phyloP scores from a whole-genome alignment of 2,888 invertebrate species.

The Nebria salina region DNA sequence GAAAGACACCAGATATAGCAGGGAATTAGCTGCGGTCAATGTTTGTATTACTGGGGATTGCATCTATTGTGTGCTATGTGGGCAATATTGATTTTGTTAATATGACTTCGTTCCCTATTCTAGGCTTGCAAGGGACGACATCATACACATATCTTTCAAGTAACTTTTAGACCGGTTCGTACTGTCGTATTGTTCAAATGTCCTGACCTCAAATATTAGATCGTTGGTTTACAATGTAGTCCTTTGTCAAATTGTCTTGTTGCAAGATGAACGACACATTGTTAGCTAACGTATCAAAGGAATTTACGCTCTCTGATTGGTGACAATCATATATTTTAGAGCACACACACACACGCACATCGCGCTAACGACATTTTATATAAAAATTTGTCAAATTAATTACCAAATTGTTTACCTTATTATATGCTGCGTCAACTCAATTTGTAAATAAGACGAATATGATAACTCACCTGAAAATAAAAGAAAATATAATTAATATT shows the following conservation, averaged over 20 bases:
- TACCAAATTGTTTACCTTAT: not conserved
- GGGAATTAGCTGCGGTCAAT: conserved; percentile 45
- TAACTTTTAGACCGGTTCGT: not conserved
- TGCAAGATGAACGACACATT: not conserved
- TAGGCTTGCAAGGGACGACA: not conserved
- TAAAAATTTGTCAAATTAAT: too few species aligned
- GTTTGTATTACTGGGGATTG: conserved; percentile 43
- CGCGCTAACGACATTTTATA: too few species aligned
- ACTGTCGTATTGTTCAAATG: conserved; percentile 27
- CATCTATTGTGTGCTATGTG: conserved; percentile 28
- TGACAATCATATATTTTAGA: too few species aligned
- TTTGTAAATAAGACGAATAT: not conserved
- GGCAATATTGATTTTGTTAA: conserved; percentile 39
- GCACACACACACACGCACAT: too few species aligned
- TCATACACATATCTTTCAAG: not conserved
- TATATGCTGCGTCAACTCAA: not conserved
- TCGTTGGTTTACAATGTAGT: conserved; percentile 21
- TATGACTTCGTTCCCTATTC: not conserved
- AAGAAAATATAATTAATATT: not conserved
- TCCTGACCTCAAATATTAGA: conserved; percentile 19
- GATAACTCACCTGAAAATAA: not conserved
- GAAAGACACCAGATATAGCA: conserved; percentile 4
- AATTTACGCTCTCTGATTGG: not conserved
- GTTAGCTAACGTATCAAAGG: not conserved
- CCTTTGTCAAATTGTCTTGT: not conserved